Evolutionary conservation across 2,113 vertebrate species (phyloP), one percentile per base, ranked within the genome.

Genomic region (Alouatta palliata): DNA sequence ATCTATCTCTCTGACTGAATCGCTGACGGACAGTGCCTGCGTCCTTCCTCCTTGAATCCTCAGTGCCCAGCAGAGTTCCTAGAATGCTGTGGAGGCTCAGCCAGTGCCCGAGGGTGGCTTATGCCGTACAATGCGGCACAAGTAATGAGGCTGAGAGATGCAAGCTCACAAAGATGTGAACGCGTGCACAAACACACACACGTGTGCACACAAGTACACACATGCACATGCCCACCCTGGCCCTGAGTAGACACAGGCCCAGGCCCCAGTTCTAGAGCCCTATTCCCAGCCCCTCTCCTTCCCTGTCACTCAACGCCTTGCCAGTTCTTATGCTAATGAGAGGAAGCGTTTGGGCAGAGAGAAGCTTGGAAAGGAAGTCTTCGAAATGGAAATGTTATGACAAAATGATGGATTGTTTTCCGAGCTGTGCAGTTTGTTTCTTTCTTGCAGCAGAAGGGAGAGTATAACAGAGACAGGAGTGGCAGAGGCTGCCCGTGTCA

Each of bases 381-480:
- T 97, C 97, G 97, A 97, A 97, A 97, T 97, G 97, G 97, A 98
- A 98, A 98, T 97, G 96, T 96, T 98, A 32, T 98, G 98, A 98
- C 98, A 98, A 92, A 97, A 96, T 97, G 98, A 98, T 97, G 95
- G 97, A 97, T 98, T 96, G 94, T 96, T 97, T 98, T 96, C 92
- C 8, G 96, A 89, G 96, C 95, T 80, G 81, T 21, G 61, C 58
- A 35, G 87, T 90, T 94, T 96, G 90, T 98, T 97, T 97, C 96
- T 52, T 93, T 54, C 61, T 56, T 2, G 77, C 17, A 27, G 95
- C 80, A 83, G 94, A 91, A 88, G 86, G 80, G 90, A 91, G 82
- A 19, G 12, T 1, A 35, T 27, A 56, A 73, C 73, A 3, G 30
- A 81, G 61, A 27, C 13, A 0, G 47, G 91, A 54, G 27, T 21